phyloP scores from a whole-genome alignment of 2,888 invertebrate species.

The Polydrusus pterygomalis region DNA sequence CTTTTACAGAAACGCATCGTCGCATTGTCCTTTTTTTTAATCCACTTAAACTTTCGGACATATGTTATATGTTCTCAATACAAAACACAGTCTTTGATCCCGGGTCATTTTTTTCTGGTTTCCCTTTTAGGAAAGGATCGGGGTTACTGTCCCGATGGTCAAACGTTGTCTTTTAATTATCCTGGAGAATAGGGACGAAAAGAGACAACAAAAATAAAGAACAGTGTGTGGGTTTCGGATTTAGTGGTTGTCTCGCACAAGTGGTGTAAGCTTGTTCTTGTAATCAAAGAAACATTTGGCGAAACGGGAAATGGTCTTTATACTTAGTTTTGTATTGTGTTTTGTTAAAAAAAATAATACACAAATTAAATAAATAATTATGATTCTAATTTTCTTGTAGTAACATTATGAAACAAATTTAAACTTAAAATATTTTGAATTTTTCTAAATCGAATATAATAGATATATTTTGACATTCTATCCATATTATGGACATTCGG shows the following conservation, averaged over 20 bases:
- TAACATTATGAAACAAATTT: no score
- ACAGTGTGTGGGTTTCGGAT: not conserved
- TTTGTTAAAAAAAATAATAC: not conserved
- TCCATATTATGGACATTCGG: no score
- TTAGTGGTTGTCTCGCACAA: not conserved
- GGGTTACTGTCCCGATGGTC: constrained; percentile 31
- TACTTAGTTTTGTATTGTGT: not conserved
- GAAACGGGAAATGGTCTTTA: not conserved
- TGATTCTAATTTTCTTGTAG: no score
- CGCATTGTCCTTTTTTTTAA: constrained; percentile 4
- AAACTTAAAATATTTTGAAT: no score
- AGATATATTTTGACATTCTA: no score
- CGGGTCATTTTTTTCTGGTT: constrained; percentile 26
- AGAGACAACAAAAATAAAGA: constrained; percentile 16
- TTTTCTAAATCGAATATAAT: no score
- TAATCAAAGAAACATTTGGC: not conserved
- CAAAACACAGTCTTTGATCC: constrained; percentile 37
- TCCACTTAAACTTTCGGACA: constrained; percentile 37
- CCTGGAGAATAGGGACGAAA: constrained; percentile 11
- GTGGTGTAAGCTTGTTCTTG: not conserved
- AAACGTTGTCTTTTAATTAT: constrained; percentile 20
- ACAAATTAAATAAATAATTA: no score
- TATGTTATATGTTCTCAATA: constrained; percentile 10
- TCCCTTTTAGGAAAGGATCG: constrained; percentile 4
- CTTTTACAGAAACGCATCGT: not conserved